A percentile compares a stretch with the other conserved stretches of the same genome.
Evolutionary conservation across 2,113 vertebrate genomes (phyloP).

Genomic region (Colossoma macropomum): DNA sequence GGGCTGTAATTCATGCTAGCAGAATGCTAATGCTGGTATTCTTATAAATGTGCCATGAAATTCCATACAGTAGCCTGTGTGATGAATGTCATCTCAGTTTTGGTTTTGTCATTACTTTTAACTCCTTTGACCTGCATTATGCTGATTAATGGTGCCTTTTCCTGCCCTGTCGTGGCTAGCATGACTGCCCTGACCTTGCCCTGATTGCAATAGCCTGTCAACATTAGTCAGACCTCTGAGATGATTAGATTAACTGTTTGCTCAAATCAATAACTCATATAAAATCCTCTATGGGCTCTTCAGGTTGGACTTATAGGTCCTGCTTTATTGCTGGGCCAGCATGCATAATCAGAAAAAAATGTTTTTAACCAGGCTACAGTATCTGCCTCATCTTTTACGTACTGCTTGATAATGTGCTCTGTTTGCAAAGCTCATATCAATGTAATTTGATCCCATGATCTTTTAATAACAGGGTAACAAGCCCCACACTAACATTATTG

Average conservation of each 20-base stretch:
- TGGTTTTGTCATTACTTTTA: not conserved
- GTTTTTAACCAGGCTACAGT: not conserved
- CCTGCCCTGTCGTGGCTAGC: not conserved
- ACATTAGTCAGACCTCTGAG: not conserved
- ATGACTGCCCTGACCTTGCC: not conserved
- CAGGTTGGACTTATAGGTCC: not conserved
- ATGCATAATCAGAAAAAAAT: not conserved
- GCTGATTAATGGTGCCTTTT: not conserved
- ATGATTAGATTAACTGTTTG: not conserved
- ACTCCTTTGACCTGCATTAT: not conserved
- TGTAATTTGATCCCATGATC: too few relatives aligned
- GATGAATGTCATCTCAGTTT: not conserved
- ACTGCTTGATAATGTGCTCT: too few relatives aligned
- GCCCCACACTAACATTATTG: too few relatives aligned
- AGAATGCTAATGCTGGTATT: not conserved
- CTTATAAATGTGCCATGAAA: not conserved
- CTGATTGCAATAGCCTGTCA: not conserved
- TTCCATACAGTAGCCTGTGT: not conserved
- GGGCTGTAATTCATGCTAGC: constrained; percentile 2
- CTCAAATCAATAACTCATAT: not conserved
- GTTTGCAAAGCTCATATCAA: too few relatives aligned
- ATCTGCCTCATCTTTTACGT: not conserved
- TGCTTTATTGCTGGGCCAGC: not conserved
- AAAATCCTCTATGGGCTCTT: not conserved
- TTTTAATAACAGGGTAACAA: too few relatives aligned